Evolutionary conservation across 2,797 vertebrate genomes (phyloP).

Genomic region (Poecilia wingei): DNA sequence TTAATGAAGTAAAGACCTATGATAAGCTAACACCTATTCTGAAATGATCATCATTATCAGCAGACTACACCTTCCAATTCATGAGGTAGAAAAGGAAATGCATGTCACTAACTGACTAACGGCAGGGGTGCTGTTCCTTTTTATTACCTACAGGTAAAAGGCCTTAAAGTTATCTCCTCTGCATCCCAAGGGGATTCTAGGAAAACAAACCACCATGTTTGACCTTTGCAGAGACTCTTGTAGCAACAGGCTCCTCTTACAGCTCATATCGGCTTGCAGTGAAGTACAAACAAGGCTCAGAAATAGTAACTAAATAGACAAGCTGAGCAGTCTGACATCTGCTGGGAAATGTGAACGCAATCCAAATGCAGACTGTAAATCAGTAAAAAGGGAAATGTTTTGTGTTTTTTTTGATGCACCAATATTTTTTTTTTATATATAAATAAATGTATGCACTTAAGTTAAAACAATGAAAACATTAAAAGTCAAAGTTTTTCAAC

Average conservation of each 20-base stretch:
- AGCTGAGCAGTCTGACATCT: conserved; percentile 54
- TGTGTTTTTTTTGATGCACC: neutral
- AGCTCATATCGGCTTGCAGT: conserved; percentile 81
- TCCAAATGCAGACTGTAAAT: conserved; percentile 39
- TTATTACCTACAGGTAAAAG: conserved; percentile 74
- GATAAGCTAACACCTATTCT: neutral
- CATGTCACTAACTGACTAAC: conserved; percentile 70
- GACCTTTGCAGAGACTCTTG: conserved; percentile 84
- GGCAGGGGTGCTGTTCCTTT: conserved; percentile 68
- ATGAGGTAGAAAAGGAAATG: conserved; percentile 59
- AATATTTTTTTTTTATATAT: neutral
- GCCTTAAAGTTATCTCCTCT: conserved; percentile 65
- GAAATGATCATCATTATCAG: conserved; percentile 6
- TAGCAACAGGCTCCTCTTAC: conserved; percentile 83
- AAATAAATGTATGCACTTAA: neutral
- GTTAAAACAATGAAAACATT: conserved; percentile 31
- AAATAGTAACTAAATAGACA: conserved; percentile 79
- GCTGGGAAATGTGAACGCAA: conserved; percentile 39
- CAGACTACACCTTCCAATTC: conserved; percentile 52
- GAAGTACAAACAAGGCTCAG: conserved; percentile 80
- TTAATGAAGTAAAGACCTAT: neutral
- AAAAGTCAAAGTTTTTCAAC: conserved; percentile 52
- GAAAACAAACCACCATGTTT: conserved; percentile 82
- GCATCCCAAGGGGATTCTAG: conserved; percentile 69
- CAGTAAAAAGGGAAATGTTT: conserved; percentile 30